A percentile compares a stretch with the other conserved stretches of the same genome.
Conservation (phyloP, 2,888 invertebrate genomes). For the Troilus luridus region DNA sequence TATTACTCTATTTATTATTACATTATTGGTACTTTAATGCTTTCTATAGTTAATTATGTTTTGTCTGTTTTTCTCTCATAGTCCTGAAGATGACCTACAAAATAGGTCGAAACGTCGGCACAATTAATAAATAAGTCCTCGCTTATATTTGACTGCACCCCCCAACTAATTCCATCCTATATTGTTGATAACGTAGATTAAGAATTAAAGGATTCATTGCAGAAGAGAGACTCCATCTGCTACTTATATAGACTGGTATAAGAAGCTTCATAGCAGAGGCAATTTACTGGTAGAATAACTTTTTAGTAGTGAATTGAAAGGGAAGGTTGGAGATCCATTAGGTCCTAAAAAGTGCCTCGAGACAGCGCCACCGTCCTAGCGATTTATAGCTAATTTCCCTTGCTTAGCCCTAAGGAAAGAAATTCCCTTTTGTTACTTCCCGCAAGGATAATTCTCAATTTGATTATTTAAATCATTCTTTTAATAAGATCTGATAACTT, state of each 20-base stretch:
- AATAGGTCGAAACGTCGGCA: too few species aligned
- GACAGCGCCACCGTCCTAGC: not conserved
- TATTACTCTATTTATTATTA: too few species aligned
- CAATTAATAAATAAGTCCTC: too few species aligned
- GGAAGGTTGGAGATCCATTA: not conserved
- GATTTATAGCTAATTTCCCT: conserved; percentile 24
- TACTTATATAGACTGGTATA: not conserved
- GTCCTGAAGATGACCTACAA: too few species aligned
- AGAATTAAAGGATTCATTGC: not conserved
- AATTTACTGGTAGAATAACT: conserved; percentile 13
- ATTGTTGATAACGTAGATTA: not conserved
- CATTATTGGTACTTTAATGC: too few species aligned
- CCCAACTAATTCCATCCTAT: too few species aligned
- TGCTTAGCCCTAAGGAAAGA: not conserved
- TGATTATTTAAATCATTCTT: conserved; percentile 1
- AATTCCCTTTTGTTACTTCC: not conserved
- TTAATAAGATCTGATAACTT: not conserved
- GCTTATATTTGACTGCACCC: too few species aligned
- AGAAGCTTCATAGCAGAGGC: not conserved
- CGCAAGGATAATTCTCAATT: conserved; percentile 14
- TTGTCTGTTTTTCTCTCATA: too few species aligned
- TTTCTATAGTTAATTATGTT: too few species aligned
- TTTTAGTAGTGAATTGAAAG: not conserved
- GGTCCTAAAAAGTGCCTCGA: not conserved
- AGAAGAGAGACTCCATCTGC: not conserved